Evolutionary conservation across 2,113 vertebrate species (phyloP).

Genomic region (Vidua chalybeata): DNA sequence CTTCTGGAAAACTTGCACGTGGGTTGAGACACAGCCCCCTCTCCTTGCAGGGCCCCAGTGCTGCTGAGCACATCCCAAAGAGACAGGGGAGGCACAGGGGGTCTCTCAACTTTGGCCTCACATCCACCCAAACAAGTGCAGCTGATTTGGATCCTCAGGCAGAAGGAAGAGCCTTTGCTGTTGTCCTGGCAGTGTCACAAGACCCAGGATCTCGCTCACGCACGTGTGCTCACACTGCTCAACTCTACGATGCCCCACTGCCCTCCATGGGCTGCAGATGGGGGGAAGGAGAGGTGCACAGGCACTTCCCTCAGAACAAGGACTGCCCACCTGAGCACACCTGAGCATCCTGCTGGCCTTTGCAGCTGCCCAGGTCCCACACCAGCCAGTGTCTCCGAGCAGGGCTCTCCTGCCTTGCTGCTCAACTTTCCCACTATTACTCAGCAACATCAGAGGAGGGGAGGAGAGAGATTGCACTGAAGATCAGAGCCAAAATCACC

Average conservation of each 20-base stretch:
- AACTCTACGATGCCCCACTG: accelerated
- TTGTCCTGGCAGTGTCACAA: not conserved
- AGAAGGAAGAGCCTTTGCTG: not conserved
- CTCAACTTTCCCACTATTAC: not conserved
- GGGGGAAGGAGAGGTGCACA: not conserved
- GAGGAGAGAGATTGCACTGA: not conserved
- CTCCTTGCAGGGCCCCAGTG: accelerated
- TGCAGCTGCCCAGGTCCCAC: not conserved
- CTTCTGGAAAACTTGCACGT: not conserved
- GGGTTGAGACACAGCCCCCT: not conserved
- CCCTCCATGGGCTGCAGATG: accelerated
- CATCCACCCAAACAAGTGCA: not conserved
- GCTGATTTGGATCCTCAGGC: not conserved
- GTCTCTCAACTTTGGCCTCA: not conserved
- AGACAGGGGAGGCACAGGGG: not conserved
- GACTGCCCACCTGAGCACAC: not conserved
- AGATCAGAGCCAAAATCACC: not conserved
- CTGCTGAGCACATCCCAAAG: not conserved
- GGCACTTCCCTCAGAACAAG: not conserved
- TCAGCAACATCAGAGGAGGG: not conserved
- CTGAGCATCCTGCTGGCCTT: not conserved
- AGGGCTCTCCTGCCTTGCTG: not conserved
- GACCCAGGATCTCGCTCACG: not conserved
- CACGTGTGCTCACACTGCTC: accelerated
- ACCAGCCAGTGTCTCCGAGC: accelerated